Evolutionary conservation across 2,113 vertebrate species (phyloP).

Genomic region (Theristicus caerulescens): DNA sequence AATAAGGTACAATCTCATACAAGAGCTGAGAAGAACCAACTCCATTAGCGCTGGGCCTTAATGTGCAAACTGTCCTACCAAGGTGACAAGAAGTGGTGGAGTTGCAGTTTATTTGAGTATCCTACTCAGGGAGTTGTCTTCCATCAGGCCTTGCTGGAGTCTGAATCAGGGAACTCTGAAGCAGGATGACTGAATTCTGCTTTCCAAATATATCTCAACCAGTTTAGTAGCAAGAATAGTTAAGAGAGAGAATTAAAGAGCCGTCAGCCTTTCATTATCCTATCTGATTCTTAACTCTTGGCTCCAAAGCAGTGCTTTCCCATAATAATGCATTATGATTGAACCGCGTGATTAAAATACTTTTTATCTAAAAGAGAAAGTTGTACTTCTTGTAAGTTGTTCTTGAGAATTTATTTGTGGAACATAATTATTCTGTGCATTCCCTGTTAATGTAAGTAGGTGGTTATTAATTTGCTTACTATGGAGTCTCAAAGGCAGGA

Average conservation of each 20-base stretch:
- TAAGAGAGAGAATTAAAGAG: not conserved
- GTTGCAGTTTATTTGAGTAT: not conserved
- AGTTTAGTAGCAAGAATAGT: not conserved
- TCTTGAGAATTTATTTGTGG: constrained; percentile 17
- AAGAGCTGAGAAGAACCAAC: not conserved
- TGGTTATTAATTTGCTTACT: constrained; percentile 1
- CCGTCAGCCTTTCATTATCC: not conserved
- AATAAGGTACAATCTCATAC: not conserved
- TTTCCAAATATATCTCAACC: not conserved
- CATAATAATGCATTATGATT: not conserved
- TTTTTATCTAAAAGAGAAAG: constrained; percentile 45
- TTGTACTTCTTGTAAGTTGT: not conserved
- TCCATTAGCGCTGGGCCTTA: not conserved
- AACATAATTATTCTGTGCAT: not conserved
- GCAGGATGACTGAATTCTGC: not conserved
- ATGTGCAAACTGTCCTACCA: not conserved
- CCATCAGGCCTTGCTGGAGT: not conserved
- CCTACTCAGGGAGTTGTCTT: not conserved
- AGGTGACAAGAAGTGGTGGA: not conserved
- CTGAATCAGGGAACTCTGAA: not conserved
- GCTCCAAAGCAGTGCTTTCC: constrained; percentile 18
- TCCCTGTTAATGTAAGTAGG: not conserved
- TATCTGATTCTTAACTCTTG: constrained; percentile 37
- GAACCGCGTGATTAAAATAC: not conserved
- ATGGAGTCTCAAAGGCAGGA: not conserved